Conservation (phyloP, 2,797 vertebrate genomes). For the Aeoliscus strigatus region DNA sequence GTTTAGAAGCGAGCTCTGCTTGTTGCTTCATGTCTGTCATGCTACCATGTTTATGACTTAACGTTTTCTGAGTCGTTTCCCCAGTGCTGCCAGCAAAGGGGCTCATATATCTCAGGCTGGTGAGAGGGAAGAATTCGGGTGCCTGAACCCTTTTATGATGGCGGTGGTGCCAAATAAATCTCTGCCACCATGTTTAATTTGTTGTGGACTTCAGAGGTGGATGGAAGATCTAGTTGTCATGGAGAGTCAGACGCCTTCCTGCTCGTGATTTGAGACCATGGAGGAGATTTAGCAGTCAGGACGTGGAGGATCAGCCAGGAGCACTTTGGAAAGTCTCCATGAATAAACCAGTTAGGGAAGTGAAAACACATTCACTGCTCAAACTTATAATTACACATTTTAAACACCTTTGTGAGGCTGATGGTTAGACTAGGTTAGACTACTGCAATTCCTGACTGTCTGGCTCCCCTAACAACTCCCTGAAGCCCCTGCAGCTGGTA, state of each 20-base stretch:
- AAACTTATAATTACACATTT: too few species aligned
- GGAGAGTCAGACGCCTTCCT: conserved; percentile 43
- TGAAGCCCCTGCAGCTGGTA: too few species aligned
- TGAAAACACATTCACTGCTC: neutral
- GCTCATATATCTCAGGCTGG: conserved; percentile 41
- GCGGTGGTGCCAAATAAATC: conserved; percentile 46
- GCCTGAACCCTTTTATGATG: conserved; percentile 48
- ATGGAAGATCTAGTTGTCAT: conserved; percentile 51
- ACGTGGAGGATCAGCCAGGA: conserved; percentile 11
- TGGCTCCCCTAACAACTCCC: too few species aligned
- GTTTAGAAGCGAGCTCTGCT: conserved; percentile 4
- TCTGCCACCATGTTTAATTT: conserved; percentile 52
- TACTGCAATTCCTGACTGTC: too few species aligned
- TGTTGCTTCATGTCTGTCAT: conserved; percentile 2
- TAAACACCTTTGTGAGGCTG: too few species aligned
- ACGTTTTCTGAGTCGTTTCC: conserved; percentile 34
- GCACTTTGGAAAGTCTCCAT: conserved; percentile 13
- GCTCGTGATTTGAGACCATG: conserved; percentile 43
- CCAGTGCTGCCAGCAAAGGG: conserved; percentile 11
- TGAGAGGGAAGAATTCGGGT: conserved; percentile 32
- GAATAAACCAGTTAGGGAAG: conserved; percentile 25
- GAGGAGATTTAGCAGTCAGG: conserved; percentile 31
- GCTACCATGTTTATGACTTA: conserved; percentile 15
- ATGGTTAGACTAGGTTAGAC: too few species aligned
- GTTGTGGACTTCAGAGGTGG: conserved; percentile 41